Evolutionary conservation across 64 coral and sea anemone genomes (phyloP).

Genomic region (Acropora yongei): DNA sequence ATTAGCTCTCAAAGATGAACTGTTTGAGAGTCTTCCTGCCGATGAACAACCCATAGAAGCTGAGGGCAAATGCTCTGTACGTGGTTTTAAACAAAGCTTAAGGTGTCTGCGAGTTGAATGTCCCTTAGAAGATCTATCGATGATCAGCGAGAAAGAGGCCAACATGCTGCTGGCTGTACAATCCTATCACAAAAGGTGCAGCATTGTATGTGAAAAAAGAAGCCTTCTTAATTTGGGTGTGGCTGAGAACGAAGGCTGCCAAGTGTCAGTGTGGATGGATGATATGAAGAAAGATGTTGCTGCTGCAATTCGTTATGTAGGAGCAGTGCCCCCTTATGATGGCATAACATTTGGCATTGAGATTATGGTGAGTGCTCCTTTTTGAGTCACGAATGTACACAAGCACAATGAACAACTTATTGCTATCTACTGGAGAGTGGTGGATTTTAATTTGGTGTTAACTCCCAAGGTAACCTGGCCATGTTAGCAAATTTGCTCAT

Average conservation of each 20-base stretch:
- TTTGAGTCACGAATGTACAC: too few relatives aligned
- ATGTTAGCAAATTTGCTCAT: too few relatives aligned
- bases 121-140: constrained; percentile 22
- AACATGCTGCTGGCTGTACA: constrained; percentile 54
- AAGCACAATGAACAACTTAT: too few relatives aligned
- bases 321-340: constrained; percentile 74
- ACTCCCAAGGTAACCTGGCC: too few relatives aligned
- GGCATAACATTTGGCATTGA: constrained; percentile 92
- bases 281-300: constrained; percentile 72
- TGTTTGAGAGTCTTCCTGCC: constrained; percentile 35
- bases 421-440: too few relatives aligned
- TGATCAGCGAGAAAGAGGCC: constrained; percentile 6
- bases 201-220: constrained; percentile 27
- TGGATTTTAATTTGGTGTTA: too few relatives aligned
- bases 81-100: constrained; percentile 47
- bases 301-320: constrained; percentile 66
- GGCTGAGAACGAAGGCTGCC: constrained; percentile 53
- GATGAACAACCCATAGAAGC: constrained; percentile 15
- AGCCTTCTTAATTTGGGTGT: constrained; percentile 11
- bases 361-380: constrained; percentile 71
- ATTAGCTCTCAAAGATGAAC: constrained; percentile 55
- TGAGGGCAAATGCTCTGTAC: constrained; percentile 14
- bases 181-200: constrained; percentile 53
- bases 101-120: constrained; percentile 31
- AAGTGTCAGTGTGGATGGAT: constrained; percentile 75